phyloP scores from a whole-genome alignment of 2,113 vertebrate species.

The Solea solea region DNA sequence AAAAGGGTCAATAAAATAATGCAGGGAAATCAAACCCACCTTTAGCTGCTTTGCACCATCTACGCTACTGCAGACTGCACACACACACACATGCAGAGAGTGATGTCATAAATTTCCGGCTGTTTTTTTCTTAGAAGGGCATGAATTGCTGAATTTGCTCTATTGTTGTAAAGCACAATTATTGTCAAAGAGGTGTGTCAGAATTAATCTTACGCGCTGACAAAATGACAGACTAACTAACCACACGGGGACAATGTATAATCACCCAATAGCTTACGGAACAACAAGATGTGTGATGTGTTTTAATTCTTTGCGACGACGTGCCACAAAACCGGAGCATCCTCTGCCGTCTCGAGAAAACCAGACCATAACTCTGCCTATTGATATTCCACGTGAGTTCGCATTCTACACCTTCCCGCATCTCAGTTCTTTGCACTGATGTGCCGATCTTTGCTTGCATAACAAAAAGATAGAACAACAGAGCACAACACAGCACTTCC shows the following conservation, averaged over 20 bases:
- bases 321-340: conserved; percentile 39
- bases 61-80: conserved; percentile 60
- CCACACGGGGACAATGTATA: conserved; percentile 15
- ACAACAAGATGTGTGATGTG: conserved; percentile 32
- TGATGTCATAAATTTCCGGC: conserved; percentile 55
- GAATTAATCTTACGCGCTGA: conserved; percentile 45
- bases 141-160: conserved; percentile 53
- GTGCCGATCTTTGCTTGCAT: conserved; percentile 53
- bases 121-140: conserved; percentile 42
- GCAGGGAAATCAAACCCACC: conserved; percentile 63
- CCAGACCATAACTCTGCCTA: conserved; percentile 54
- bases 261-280: conserved; percentile 31
- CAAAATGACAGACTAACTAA: conserved; percentile 31
- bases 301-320: conserved; percentile 46
- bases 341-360: conserved; percentile 22
- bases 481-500: conserved; percentile 27
- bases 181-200: conserved; percentile 53
- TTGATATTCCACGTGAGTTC: conserved; percentile 63
- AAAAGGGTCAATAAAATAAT: conserved; percentile 73
- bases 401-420: conserved; percentile 51
- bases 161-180: conserved; percentile 49
- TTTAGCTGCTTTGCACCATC: conserved; percentile 71
- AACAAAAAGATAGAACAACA: conserved; percentile 19
- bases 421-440: conserved; percentile 39
- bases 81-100: conserved; percentile 6